These are phyloP conservation scores for Hyalella azteca DNA, from an alignment of 2,888 invertebrate genomes.

Conservation along the genomic window DNA sequence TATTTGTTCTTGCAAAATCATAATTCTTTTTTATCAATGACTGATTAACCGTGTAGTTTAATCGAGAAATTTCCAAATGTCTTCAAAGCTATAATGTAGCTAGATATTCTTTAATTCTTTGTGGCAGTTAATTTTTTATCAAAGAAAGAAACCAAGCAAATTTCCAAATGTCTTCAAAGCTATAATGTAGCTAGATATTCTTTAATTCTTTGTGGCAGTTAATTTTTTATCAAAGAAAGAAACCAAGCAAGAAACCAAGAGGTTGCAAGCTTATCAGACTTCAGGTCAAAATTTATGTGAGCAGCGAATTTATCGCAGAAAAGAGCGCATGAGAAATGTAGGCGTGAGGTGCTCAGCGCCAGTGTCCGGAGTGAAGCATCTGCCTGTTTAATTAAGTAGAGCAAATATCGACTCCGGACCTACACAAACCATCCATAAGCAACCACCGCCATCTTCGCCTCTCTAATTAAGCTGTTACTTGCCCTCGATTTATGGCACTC, in stretches of 20 bases:
- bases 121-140: slow-evolving; percentile 7
- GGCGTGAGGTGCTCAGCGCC: neutral
- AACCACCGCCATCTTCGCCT: slow-evolving; percentile 2
- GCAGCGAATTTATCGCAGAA: neutral
- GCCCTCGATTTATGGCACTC: neutral
- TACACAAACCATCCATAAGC: slow-evolving; percentile 5
- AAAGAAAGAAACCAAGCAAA: neutral
- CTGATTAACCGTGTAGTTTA: too few relatives aligned
- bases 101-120: too few relatives aligned
- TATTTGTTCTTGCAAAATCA: too few relatives aligned
- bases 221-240: neutral
- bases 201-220: neutral
- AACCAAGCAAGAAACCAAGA: neutral
- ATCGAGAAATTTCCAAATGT: too few relatives aligned
- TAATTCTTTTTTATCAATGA: too few relatives aligned
- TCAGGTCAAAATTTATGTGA: neutral
- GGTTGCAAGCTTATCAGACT: neutral
- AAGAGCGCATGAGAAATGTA: neutral
- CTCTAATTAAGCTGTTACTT: slow-evolving; percentile 24
- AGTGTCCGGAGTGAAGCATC: neutral
- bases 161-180: neutral
- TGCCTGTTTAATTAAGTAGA: slow-evolving; percentile 26
- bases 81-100: too few relatives aligned
- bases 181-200: neutral
- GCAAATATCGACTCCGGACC: neutral